These are phyloP conservation scores for Brachylomia viminalis DNA, from an alignment of 2,888 invertebrate genomes.

Conservation along the genomic window DNA sequence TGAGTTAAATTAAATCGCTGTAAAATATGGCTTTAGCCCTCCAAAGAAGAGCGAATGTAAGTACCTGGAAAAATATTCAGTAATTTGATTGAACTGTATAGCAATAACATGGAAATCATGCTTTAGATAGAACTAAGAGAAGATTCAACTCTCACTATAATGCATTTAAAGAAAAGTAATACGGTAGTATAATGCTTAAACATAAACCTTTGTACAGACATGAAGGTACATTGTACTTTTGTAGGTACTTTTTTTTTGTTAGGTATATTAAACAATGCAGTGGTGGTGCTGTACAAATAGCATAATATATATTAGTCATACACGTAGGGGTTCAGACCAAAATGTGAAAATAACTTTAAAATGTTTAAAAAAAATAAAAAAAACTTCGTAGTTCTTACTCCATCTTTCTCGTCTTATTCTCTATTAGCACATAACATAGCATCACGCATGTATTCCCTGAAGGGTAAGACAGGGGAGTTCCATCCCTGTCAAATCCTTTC, in stretches of 20 bases:
- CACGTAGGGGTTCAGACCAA: not conserved
- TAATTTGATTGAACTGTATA: not conserved
- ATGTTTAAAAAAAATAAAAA: not conserved
- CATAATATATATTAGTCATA: not conserved
- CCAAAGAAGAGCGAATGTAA: conserved; percentile 94
- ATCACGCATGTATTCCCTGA: not conserved
- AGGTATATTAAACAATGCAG: not conserved
- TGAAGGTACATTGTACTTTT: too few species aligned
- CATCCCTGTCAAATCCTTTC: not conserved
- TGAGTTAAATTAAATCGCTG: not conserved
- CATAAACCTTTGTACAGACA: too few species aligned
- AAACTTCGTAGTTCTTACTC: not conserved
- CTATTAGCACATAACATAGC: too few species aligned
- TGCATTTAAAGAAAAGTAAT: not conserved
- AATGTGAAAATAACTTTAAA: not conserved
- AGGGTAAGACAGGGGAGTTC: not conserved
- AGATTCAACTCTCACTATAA: not conserved
- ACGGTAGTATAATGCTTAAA: not conserved
- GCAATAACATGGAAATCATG: not conserved
- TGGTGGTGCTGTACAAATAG: not conserved
- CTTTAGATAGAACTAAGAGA: not conserved
- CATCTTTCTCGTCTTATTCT: not conserved
- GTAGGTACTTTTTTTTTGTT: too few species aligned
- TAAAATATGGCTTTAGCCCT: conserved; percentile 92
- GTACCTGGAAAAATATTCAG: conserved; percentile 69